Base-by-base conservation (phyloP, 2,113 vertebrate genomes). In the Ageneiosus marmoratus region DNA sequence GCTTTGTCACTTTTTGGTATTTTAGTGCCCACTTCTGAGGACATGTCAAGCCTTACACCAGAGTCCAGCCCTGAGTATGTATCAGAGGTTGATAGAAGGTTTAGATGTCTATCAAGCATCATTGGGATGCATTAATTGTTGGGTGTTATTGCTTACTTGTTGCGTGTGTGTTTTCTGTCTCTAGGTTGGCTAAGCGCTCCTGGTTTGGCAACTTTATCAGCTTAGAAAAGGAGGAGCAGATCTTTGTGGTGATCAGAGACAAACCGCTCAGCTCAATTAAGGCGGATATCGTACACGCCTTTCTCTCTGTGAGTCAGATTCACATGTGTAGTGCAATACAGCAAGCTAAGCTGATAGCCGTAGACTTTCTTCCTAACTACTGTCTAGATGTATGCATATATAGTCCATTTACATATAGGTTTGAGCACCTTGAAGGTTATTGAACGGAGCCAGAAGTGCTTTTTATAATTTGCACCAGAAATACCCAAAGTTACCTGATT, bases 121-220 rank as follows among this genome's bases (percentile, higher is more conserved):
- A 78, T 51, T n/a, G 22, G 18, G 41, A 60, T 83, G 13, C 15
- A n/a, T 34, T 46, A 34, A 27, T 24, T 51, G 22, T 37, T 67
- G 27, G 8, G 24, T 56, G 29, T 51, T 24, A 20, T 7, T 29
- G 18, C 67, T 6, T 44, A 41, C 2, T 41, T 41, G 37, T 41
- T 41, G 37, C 3, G 34, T 32, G 46, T n/a, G 58, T 51, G 24
- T 82, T 55, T 80, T 81, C 77, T 74, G 78, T 55, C 4, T 15
- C 41, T 88, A 98, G 96, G 90, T 92, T 97, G 89, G 96, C 96
- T 16, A 98, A 98, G 91, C 95, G 95, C 84, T 98, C 96, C 3
- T 98, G 96, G 96, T 98, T 98, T 77, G 96, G 96, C 79, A 97
- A 97, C 92, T 97, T 98, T 89, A 97, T 98, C 86, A 96, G 95